Conservation (phyloP, 1,140 invertebrate genomes). For the Drosophila melanica region DNA sequence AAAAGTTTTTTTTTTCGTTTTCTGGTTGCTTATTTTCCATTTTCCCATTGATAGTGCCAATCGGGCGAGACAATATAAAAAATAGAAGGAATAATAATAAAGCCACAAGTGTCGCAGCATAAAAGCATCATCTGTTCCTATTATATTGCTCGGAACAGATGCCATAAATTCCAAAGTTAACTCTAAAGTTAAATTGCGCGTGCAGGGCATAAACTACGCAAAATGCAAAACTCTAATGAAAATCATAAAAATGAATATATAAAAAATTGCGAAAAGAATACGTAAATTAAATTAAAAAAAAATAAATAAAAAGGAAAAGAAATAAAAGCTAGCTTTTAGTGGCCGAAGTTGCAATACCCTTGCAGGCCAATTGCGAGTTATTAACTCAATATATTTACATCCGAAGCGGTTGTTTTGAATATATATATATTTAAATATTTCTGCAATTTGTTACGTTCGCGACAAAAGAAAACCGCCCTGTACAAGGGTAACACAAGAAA, state of each 20-base stretch:
- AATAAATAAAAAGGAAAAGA: too few species aligned
- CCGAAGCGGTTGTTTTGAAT: background rate
- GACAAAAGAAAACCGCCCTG: background rate
- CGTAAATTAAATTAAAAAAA: conserved; percentile 21
- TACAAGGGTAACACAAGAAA: conserved; percentile 1
- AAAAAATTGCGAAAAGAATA: conserved; percentile 25
- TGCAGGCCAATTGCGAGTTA: too few species aligned
- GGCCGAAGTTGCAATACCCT: background rate
- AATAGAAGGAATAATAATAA: conserved; percentile 9
- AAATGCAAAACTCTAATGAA: conserved; percentile 51
- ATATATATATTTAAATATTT: background rate
- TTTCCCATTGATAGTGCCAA: conserved; percentile 27
- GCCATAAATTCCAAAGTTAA: conserved; percentile 16
- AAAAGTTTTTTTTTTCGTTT: conserved; percentile 1
- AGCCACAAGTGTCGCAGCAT: conserved; percentile 22
- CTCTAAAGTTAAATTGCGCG: conserved; percentile 40
- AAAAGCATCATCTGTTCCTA: conserved; percentile 19
- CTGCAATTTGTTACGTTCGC: too few species aligned
- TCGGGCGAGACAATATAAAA: conserved; percentile 17
- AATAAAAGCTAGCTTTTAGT: too few species aligned
- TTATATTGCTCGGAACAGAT: background rate
- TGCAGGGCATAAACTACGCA: conserved; percentile 40
- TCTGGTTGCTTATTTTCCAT: conserved; percentile 8
- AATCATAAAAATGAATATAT: conserved; percentile 18
- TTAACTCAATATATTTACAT: background rate